Base-by-base conservation (phyloP, 2,888 invertebrate species). In the Lochmaea crataegi region DNA sequence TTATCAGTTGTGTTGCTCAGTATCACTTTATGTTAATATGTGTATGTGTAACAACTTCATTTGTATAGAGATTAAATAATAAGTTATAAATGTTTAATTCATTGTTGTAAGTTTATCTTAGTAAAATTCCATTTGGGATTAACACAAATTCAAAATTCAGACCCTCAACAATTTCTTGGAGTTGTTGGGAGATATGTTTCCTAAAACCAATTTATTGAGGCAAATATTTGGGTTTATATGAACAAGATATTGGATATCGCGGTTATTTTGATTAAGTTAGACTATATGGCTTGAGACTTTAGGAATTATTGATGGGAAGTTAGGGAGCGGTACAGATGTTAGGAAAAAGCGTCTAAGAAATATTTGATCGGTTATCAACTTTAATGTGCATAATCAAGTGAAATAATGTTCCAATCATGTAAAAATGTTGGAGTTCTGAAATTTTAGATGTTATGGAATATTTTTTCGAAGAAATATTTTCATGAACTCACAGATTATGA, bases 201-300 rank as follows among this genome's bases (percentile, higher is more conserved):
- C 22, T 57, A 11, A 57, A 57, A 57, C 56, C 56, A 57, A 57
- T 57, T 22, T 57, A 1, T 16, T 22, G 56, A 57, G 56, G 10
- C 18, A 57, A 18, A 57, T 57, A 57, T 57, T 57, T 16, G n/a
- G 10, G 56, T 22, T 57, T 57, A 10, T 11, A 57, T 57, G 10
- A 22, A 57, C 56, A 57, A 57, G 56, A 57, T 57, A 57, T 57
- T 57, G 56, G 26, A 57, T 57, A 26, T 57, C 12, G 56, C 56
- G 56, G 56, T 57, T 57, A 26, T 57, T 57, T 57, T 9, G 22
- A 57, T 57, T 11, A 57, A 26, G 56, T 10, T 57, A 5, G 22
- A 12, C 11, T 57, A 14, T 57, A 22, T 56, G 56, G 48, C n/a
- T 48, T n/a, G 6, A 7, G n/a, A n/a, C 6, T n/a, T 48, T 48